phyloP scores from a whole-genome alignment of 2,888 invertebrate genomes.

The Cantharis flavilabris region DNA sequence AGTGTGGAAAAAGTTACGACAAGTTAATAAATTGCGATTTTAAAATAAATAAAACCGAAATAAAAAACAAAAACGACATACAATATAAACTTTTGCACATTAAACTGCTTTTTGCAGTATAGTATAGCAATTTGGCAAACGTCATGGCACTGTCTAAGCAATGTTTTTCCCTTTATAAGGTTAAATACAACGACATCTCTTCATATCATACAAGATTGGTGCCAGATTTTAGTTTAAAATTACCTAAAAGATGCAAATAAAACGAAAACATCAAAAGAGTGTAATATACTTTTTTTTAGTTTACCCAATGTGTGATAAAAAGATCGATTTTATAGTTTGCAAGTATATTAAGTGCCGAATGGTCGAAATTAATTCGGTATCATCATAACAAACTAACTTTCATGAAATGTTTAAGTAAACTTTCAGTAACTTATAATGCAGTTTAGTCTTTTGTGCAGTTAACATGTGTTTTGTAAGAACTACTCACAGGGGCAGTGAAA shows the following conservation, averaged over 20 bases:
- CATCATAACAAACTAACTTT: too few relatives aligned
- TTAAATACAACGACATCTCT: neutral
- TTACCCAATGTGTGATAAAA: too few relatives aligned
- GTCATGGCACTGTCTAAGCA: neutral
- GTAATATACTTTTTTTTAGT: too few relatives aligned
- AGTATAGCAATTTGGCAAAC: neutral
- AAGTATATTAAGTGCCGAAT: too few relatives aligned
- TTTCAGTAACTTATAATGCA: too few relatives aligned
- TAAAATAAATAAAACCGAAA: neutral
- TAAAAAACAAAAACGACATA: neutral
- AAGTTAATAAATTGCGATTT: neutral
- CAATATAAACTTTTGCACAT: neutral
- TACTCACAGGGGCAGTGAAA: too few relatives aligned
- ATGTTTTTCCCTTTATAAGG: neutral
- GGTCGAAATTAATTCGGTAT: too few relatives aligned
- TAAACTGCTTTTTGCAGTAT: neutral
- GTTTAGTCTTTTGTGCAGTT: too few relatives aligned
- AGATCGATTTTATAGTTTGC: too few relatives aligned
- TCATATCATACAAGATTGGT: neutral
- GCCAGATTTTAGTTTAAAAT: neutral
- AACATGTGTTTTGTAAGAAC: too few relatives aligned
- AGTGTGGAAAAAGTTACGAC: neutral
- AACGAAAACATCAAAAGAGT: neutral
- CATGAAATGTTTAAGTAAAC: too few relatives aligned
- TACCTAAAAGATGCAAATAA: neutral